Evolutionary conservation across 30 jellyfish, hydroid and myxozoan species (phyloP).

Genomic region (Aurelia sp.): DNA sequence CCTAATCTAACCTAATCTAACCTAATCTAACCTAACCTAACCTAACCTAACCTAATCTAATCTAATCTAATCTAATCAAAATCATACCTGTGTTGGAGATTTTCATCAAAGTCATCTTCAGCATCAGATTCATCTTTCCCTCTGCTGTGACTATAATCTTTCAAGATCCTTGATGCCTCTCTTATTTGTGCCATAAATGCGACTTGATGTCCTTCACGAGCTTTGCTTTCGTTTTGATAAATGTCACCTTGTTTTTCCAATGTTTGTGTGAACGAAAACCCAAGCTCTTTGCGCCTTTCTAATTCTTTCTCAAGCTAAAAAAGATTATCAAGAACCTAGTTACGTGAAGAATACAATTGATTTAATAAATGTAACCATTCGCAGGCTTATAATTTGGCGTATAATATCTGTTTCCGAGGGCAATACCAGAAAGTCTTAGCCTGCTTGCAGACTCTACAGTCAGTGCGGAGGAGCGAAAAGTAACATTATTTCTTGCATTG

Average conservation of each 20-base stretch:
- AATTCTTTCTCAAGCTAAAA: constrained; percentile 89
- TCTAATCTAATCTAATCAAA: neutral
- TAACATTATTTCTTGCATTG: too few species aligned
- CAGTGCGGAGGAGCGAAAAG: too few species aligned
- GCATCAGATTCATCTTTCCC: constrained; percentile 62
- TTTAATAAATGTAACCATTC: too few species aligned
- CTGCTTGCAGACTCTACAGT: too few species aligned
- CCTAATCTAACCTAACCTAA: too few species aligned
- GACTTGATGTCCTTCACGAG: constrained; percentile 89
- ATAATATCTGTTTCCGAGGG: too few species aligned
- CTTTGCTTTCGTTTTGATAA: constrained; percentile 61
- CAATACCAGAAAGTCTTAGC: too few species aligned
- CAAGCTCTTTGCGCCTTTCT: constrained; percentile 92
- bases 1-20: too few species aligned
- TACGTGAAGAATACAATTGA: too few species aligned
- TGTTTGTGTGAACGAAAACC: constrained; percentile 52
- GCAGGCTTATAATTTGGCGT: too few species aligned
- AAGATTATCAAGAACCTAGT: too few species aligned
- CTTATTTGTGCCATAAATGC: constrained; percentile 88
- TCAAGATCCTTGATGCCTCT: constrained; percentile 82
- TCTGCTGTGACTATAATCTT: constrained; percentile 62
- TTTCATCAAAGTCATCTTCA: constrained; percentile 81
- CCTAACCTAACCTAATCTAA: too few species aligned
- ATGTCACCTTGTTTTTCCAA: constrained; percentile 74
- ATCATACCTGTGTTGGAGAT: constrained; percentile 79